Percentiles rank a stretch among this genome's conserved stretches.
phyloP scores from a whole-genome alignment of 2,888 invertebrate species.

The Hesperia comma region DNA sequence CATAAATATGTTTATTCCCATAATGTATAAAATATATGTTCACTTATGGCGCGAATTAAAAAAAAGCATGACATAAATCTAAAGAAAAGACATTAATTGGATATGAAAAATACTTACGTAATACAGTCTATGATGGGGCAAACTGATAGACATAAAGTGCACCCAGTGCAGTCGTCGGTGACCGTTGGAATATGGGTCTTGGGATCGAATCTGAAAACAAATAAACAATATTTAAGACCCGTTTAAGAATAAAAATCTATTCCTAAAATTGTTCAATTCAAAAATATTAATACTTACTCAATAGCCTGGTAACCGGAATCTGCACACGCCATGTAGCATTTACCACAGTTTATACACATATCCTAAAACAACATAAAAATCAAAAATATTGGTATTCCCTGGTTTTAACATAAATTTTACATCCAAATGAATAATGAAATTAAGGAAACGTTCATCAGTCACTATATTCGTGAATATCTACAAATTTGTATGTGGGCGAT shows the following conservation, averaged over 20 bases:
- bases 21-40: no score
- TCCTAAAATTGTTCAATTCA: no score
- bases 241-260: no score
- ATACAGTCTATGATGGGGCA: slow-evolving; percentile 99
- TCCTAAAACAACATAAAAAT: no score
- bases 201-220: slow-evolving; percentile 87
- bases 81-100: not conserved
- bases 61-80: no score
- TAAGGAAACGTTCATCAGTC: no score
- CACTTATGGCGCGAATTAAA: no score
- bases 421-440: no score
- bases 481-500: not conserved
- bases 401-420: no score
- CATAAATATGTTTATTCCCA: no score
- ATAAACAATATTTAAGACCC: not conserved
- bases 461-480: no score
- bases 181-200: slow-evolving; percentile 96
- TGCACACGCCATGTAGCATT: slow-evolving; percentile 99
- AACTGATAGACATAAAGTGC: slow-evolving; percentile 97
- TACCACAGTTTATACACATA: slow-evolving; percentile 99
- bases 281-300: slow-evolving; percentile 65
- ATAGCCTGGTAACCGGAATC: slow-evolving; percentile 99
- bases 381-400: no score
- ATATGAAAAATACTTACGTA: slow-evolving; percentile 83
- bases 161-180: slow-evolving; percentile 96